Base-by-base conservation (phyloP, 1,140 invertebrate genomes). In the Anagrus nilaparvatae region DNA sequence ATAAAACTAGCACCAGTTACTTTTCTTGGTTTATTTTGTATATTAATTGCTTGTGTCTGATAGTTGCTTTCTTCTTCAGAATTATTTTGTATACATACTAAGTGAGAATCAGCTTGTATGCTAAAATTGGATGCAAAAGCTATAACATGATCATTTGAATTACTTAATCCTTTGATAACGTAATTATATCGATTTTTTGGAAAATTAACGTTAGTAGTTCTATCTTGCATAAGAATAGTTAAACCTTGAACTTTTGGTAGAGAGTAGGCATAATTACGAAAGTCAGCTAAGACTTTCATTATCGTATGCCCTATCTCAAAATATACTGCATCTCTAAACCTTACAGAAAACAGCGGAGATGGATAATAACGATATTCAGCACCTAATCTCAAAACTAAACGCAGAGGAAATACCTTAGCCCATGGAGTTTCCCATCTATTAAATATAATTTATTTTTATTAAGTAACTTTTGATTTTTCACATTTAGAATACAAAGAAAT, bases 1-100 rank as follows among this genome's bases (percentile, higher is more conserved):
- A 92, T 82, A 67, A 92, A 92, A 68, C 84, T 90, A 0, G 87
- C 87, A 5, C 82, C 85, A n/a, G 82, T 87, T n/a, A 85, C 78
- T 75, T 79, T 84, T 44, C 84, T 65, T 0, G 83, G 82, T 56
- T 84, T 82, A 49, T 84, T 84, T 52, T 87, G 79, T 43, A 89
- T 88, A 54, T 89, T 90, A 43, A 91, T 90, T 3, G 87, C 84
- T 60, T 91, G 85, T 4, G 87, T 90, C 51, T 85, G 81, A 53
- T 80, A 80, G 43, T 60, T 67, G 52, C 78, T 81, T 43, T 83
- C 82, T 46, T 81, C 78, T 47, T 73, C 69, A 48, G 58, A 65
- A 48, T 78, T 75, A 5, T 77, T 78, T 65, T 91, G 87, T 56
- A 91, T 83, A 61, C 87, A 91, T 6, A 92, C 87, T 46, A 92